These are phyloP conservation scores for Thripadectes ignobilis DNA, from an alignment of 2,797 vertebrate species.

Conservation along the genomic window DNA sequence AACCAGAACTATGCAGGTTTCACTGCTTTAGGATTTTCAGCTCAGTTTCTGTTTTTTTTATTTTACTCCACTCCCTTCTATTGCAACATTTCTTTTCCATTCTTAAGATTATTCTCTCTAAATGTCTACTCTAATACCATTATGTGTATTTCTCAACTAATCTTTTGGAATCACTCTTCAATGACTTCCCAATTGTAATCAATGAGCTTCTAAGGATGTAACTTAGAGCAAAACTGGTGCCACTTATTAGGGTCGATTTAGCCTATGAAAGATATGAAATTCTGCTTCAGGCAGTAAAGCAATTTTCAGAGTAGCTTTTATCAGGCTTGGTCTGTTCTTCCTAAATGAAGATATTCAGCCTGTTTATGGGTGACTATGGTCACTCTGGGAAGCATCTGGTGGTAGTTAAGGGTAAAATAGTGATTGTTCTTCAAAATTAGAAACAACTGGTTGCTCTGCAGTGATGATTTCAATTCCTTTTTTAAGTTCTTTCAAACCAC, in stretches of 20 bases:
- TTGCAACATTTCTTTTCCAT: neutral
- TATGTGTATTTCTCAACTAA: neutral
- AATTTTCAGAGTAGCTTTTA: conserved; percentile 18
- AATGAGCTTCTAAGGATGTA: neutral
- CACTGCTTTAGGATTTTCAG: neutral
- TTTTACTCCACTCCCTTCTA: neutral
- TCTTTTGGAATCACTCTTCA: neutral
- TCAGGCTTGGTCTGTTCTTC: neutral
- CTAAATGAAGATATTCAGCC: neutral
- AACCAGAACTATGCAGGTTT: neutral
- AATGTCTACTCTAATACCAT: neutral
- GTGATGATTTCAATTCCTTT: conserved; percentile 58
- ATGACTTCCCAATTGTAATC: neutral
- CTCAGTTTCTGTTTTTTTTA: neutral
- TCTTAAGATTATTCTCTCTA: neutral
- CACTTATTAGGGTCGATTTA: neutral
- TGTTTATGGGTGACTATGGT: conserved; percentile 35
- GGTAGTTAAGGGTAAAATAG: conserved; percentile 49
- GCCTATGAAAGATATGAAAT: neutral
- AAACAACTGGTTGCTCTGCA: conserved; percentile 69
- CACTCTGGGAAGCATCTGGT: conserved; percentile 49
- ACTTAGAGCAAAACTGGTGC: neutral
- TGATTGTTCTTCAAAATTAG: conserved; percentile 56
- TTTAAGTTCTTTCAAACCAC: conserved; percentile 62
- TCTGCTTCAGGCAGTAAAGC: conserved; percentile 10